A percentile compares a stretch with the other conserved stretches of the same genome.
Conservation (phyloP, 2,888 invertebrate species). For the Adelognathus sp. region DNA sequence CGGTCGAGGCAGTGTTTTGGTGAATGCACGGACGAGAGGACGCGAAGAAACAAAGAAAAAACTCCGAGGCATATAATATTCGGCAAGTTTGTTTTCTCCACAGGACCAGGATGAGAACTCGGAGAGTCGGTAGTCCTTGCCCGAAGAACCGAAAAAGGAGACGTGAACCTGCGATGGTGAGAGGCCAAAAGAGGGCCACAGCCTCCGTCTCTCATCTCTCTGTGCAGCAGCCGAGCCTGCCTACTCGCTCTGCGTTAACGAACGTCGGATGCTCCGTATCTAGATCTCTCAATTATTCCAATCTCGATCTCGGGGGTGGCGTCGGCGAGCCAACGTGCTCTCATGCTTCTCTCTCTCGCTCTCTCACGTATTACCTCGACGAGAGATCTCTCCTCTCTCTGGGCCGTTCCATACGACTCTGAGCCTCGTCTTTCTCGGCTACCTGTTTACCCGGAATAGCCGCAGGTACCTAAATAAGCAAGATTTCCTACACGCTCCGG, state of each 20-base stretch:
- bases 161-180: neutral
- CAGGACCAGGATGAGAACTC: slow-evolving; percentile 4
- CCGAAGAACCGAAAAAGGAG: slow-evolving; percentile 45
- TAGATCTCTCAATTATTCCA: slow-evolving; percentile 68
- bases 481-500: slow-evolving; percentile 7
- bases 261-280: slow-evolving; percentile 57
- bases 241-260: slow-evolving; percentile 54
- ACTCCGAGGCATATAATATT: slow-evolving; percentile 13
- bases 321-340: slow-evolving; percentile 39
- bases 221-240: neutral
- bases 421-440: slow-evolving; percentile 41
- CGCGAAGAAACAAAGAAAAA: neutral
- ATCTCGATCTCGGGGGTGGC: slow-evolving; percentile 64
- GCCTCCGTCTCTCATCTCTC: slow-evolving; percentile 10
- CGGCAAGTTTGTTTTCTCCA: slow-evolving; percentile 13
- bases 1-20: slow-evolving; percentile 5
- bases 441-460: slow-evolving; percentile 65
- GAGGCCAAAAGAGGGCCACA: slow-evolving; percentile 7
- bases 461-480: slow-evolving; percentile 50
- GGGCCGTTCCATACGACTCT: slow-evolving; percentile 26
- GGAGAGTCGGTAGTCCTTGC: slow-evolving; percentile 15
- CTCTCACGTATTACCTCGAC: slow-evolving; percentile 26
- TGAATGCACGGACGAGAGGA: neutral
- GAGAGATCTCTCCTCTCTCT: slow-evolving; percentile 16
- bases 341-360: slow-evolving; percentile 23